Percentiles rank a stretch among this genome's conserved stretches.
These are phyloP conservation scores for Plagodis dolabraria DNA, from an alignment of 2,888 invertebrate species.

Conservation along the genomic window DNA sequence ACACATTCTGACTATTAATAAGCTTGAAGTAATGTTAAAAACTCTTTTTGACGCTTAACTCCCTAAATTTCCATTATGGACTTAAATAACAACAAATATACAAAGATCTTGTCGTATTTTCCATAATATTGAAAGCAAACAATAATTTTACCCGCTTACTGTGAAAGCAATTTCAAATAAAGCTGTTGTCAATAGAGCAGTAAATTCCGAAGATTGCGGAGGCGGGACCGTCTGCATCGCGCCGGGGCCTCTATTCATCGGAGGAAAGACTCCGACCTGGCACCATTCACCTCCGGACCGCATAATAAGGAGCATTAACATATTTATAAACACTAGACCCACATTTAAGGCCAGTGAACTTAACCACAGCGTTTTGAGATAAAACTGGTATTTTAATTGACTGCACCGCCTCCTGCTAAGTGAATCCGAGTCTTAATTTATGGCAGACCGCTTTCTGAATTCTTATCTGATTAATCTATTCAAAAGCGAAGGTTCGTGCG, in stretches of 20 bases:
- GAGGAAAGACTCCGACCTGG: conserved; percentile 42
- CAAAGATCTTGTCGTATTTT: too few relatives aligned
- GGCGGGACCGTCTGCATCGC: conserved; percentile 32
- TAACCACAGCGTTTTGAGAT: conserved; percentile 26
- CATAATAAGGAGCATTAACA: conserved; percentile 48
- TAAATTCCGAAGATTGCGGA: conserved; percentile 39
- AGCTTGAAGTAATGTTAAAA: too few relatives aligned
- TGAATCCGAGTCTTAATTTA: conserved; percentile 15
- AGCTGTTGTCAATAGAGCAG: conserved; percentile 28
- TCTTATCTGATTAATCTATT: too few relatives aligned
- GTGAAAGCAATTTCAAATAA: conserved; percentile 25
- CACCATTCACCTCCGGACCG: conserved; percentile 44
- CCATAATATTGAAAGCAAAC: background rate
- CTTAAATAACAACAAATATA: too few relatives aligned
- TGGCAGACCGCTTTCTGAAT: conserved; percentile 14
- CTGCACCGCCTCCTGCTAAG: conserved; percentile 17
- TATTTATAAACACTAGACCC: conserved; percentile 49
- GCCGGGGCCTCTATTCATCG: conserved; percentile 46
- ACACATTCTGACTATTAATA: too few relatives aligned
- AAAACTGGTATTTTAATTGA: conserved; percentile 26
- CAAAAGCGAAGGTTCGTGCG: too few relatives aligned
- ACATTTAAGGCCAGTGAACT: conserved; percentile 46
- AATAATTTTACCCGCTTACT: background rate
- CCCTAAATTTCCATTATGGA: too few relatives aligned
- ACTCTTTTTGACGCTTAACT: too few relatives aligned